A percentile compares a stretch with the other conserved stretches of the same genome.
These are phyloP conservation scores for Picus viridis DNA, from an alignment of 2,797 vertebrate species.

Conservation along the genomic window DNA sequence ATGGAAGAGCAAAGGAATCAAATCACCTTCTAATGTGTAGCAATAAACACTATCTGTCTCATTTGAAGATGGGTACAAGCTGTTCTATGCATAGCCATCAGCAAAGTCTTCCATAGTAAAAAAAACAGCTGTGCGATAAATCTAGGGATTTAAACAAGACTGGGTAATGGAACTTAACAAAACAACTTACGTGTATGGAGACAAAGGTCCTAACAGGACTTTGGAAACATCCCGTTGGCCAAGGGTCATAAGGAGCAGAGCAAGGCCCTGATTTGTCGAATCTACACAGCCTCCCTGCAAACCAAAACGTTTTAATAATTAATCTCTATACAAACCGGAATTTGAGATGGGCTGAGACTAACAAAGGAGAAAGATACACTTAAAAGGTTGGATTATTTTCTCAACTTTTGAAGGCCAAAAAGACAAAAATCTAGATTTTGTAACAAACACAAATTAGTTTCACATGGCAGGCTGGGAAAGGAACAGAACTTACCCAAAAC, in stretches of 20 bases:
- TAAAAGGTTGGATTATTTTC: neutral
- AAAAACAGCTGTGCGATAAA: neutral
- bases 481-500: neutral
- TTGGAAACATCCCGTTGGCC: slow-evolving; percentile 98
- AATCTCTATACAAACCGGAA: slow-evolving; percentile 66
- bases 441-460: neutral
- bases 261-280: slow-evolving; percentile 95
- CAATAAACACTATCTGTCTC: neutral
- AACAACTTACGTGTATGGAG: slow-evolving; percentile 91
- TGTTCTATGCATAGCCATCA: neutral
- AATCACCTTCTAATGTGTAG: neutral
- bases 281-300: slow-evolving; percentile 96
- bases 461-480: neutral
- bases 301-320: slow-evolving; percentile 71
- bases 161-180: neutral
- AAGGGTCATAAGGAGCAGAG: slow-evolving; percentile 94
- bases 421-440: slow-evolving; percentile 32
- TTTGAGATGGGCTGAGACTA: neutral
- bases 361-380: neutral
- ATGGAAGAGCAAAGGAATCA: neutral
- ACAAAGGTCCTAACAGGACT: slow-evolving; percentile 92
- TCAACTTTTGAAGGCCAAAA: neutral
- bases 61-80: neutral
- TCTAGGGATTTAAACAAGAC: neutral
- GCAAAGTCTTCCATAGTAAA: neutral